Percentiles rank a stretch among this genome's conserved stretches.
Evolutionary conservation across 2,797 vertebrate species (phyloP).

Genomic region (Esox masquinongy): DNA sequence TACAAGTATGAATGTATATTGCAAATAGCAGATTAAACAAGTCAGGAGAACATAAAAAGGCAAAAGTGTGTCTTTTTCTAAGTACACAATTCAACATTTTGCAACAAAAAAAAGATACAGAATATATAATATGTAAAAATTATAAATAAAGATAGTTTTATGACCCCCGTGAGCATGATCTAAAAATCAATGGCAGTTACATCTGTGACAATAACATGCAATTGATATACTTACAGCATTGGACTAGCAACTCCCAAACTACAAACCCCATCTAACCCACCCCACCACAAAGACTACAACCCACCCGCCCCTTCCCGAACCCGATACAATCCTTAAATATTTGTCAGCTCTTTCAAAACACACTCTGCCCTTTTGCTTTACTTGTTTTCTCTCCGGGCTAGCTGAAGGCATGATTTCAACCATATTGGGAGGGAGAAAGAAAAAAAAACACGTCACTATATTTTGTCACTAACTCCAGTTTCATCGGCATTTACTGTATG

Average conservation of each 20-base stretch:
- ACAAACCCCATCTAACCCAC: constrained; percentile 47
- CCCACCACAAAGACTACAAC: background rate
- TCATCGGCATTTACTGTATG: constrained; percentile 35
- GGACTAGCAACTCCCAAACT: constrained; percentile 61
- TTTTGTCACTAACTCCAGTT: constrained; percentile 47
- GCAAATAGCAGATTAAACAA: constrained; percentile 54
- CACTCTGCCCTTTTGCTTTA: constrained; percentile 30
- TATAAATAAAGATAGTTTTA: constrained; percentile 77
- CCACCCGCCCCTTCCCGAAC: constrained; percentile 29
- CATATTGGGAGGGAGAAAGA: constrained; percentile 14
- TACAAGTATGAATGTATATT: constrained; percentile 59
- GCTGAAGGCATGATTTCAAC: constrained; percentile 49
- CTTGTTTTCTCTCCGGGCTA: constrained; percentile 39
- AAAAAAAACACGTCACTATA: constrained; percentile 26
- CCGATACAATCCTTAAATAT: constrained; percentile 79
- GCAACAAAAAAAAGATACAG: constrained; percentile 51
- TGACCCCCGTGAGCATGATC: constrained; percentile 46
- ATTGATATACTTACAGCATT: constrained; percentile 80
- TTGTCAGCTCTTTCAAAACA: constrained; percentile 72
- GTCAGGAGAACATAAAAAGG: constrained; percentile 42
- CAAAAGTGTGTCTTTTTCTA: constrained; percentile 68
- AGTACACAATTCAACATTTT: constrained; percentile 60
- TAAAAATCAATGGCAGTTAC: constrained; percentile 76
- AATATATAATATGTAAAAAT: constrained; percentile 73
- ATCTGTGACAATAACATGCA: constrained; percentile 79